phyloP scores from a whole-genome alignment of 2,797 vertebrate genomes.

The Lepus townsendii region DNA sequence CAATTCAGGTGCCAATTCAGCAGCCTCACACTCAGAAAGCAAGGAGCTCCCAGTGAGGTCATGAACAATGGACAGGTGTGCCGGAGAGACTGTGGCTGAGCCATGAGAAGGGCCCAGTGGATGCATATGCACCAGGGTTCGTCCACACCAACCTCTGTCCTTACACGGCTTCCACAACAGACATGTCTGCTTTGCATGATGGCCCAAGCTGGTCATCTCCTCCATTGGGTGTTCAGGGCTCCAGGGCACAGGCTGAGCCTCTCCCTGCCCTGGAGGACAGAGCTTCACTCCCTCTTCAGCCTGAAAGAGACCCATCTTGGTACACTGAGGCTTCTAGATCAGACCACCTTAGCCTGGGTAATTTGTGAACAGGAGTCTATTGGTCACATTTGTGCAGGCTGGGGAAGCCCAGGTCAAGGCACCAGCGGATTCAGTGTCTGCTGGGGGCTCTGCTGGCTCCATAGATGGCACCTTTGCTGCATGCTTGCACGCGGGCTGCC shows the following conservation, averaged over 20 bases:
- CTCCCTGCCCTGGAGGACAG: background rate
- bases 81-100: background rate
- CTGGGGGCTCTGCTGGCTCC: background rate
- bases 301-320: background rate
- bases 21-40: background rate
- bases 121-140: background rate
- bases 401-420: background rate
- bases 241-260: background rate
- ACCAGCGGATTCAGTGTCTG: background rate
- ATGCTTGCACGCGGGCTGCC: background rate
- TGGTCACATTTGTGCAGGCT: background rate
- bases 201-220: background rate
- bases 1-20: background rate
- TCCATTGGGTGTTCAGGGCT: background rate
- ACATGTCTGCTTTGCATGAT: background rate
- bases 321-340: background rate
- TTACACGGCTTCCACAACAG: background rate
- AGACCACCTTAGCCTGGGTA: background rate
- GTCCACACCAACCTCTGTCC: background rate
- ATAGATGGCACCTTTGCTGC: no score
- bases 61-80: background rate
- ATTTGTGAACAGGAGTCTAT: background rate
- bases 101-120: no score
- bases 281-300: background rate
- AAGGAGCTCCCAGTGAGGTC: rapidly evolving